A percentile compares a stretch with the other conserved stretches of the same genome.
These are phyloP conservation scores for Linnaemya tessellans DNA, from an alignment of 2,888 invertebrate genomes.

Conservation along the genomic window DNA sequence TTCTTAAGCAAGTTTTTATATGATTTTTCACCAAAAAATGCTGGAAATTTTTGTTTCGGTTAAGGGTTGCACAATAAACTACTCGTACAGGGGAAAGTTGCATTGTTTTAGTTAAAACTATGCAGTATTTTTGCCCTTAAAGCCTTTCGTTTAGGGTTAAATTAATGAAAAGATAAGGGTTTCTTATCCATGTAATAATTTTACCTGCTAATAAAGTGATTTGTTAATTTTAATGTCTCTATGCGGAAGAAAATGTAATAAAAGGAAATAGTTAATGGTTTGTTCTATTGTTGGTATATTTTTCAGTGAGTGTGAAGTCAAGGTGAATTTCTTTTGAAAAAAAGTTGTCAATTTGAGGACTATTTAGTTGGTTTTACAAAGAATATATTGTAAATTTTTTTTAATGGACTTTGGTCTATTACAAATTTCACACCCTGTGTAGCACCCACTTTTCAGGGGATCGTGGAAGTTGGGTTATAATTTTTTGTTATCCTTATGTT, in stretches of 20 bases:
- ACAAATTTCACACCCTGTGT: conserved; percentile 48
- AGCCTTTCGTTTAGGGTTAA: conserved; percentile 47
- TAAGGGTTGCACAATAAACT: conserved; percentile 57
- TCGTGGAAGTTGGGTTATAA: neutral
- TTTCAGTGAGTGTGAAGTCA: conserved; percentile 12
- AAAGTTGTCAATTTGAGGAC: conserved; percentile 42
- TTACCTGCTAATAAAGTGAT: conserved; percentile 63
- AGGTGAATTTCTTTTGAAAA: conserved; percentile 6
- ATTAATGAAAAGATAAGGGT: conserved; percentile 38
- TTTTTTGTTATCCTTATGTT: neutral
- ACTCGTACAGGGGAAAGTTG: conserved; percentile 33
- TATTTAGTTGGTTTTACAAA: conserved; percentile 50
- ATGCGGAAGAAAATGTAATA: neutral
- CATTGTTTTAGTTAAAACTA: conserved; percentile 35
- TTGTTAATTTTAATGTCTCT: conserved; percentile 36
- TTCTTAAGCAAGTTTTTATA: conserved; percentile 32
- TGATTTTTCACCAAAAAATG: conserved; percentile 35
- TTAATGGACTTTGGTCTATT: neutral
- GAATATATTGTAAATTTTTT: conserved; percentile 50
- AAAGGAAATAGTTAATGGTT: conserved; percentile 3
- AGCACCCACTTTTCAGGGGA: conserved; percentile 17
- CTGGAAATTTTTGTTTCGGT: neutral
- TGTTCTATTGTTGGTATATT: conserved; percentile 4
- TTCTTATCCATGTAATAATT: neutral
- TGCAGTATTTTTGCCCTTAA: neutral